Evolutionary conservation across 2,888 invertebrate genomes (phyloP).

Genomic region (Megalurothrips usitatus): DNA sequence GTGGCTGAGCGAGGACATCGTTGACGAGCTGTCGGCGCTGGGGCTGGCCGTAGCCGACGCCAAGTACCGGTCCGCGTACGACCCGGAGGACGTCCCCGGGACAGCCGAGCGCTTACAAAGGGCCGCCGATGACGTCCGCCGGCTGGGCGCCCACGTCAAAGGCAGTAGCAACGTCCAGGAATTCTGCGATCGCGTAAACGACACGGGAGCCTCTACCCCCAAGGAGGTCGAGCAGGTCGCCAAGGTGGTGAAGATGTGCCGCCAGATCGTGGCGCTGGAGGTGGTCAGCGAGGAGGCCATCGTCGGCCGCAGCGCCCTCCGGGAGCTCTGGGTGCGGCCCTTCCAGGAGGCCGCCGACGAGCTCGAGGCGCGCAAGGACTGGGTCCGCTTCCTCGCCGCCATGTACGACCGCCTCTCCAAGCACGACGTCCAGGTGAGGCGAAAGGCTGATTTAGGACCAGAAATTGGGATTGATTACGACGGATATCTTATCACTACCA

Average conservation of each 20-base stretch:
- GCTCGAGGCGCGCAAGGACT: not conserved
- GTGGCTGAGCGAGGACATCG: not conserved
- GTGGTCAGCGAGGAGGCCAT: not conserved
- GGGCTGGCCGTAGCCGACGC: not conserved
- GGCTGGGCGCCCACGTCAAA: not conserved
- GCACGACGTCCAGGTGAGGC: not conserved
- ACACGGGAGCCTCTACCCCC: not conserved
- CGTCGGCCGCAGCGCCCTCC: not conserved
- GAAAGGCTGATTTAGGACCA: too few relatives aligned
- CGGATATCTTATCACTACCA: too few relatives aligned
- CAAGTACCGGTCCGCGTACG: not conserved
- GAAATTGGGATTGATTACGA: too few relatives aligned
- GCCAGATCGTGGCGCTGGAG: not conserved
- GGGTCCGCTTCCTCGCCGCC: not conserved
- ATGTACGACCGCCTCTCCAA: not conserved
- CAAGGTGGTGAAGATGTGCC: not conserved
- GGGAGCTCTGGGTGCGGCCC: not conserved
- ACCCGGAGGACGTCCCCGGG: not conserved
- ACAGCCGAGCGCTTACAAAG: not conserved
- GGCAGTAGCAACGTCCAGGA: not conserved
- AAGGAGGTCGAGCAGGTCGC: not conserved
- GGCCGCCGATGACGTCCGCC: not conserved
- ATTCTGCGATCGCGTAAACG: not conserved
- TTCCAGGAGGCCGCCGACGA: not conserved
- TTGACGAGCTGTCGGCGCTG: not conserved